These are phyloP conservation scores for Caradrina clavipalpis DNA, from an alignment of 2,888 invertebrate species.

Conservation along the genomic window DNA sequence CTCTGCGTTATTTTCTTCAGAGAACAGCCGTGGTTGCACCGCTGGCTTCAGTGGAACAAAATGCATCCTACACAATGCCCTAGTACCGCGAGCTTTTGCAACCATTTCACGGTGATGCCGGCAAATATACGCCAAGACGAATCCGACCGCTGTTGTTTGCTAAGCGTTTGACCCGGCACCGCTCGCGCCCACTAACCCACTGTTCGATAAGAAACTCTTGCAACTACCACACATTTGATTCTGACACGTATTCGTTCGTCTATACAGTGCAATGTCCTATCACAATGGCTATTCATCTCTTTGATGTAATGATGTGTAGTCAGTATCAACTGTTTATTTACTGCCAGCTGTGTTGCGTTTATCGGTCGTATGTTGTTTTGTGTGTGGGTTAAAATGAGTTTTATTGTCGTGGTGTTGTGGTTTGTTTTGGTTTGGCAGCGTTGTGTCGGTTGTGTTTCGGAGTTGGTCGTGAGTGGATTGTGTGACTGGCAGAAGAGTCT, in stretches of 20 bases:
- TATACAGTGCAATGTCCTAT: conserved; percentile 81
- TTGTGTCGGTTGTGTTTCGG: conserved; percentile 61
- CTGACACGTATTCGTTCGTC: conserved; percentile 73
- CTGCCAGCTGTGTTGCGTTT: conserved; percentile 73
- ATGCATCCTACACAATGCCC: conserved; percentile 74
- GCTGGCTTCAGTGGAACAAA: conserved; percentile 76
- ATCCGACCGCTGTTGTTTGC: conserved; percentile 82
- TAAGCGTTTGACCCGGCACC: conserved; percentile 87
- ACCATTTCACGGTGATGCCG: conserved; percentile 81
- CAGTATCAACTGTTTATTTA: conserved; percentile 90
- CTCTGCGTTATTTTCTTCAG: conserved; percentile 36
- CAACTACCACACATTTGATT: conserved; percentile 68
- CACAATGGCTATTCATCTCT: conserved; percentile 81
- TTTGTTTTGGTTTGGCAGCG: conserved; percentile 58
- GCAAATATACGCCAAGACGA: conserved; percentile 83
- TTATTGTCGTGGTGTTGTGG: conserved; percentile 60
- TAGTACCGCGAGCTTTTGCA: conserved; percentile 77
- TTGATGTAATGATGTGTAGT: conserved; percentile 89
- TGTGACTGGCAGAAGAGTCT: conserved; percentile 86
- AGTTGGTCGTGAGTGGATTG: conserved; percentile 69
- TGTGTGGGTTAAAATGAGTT: conserved; percentile 63
- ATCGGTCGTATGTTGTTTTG: conserved; percentile 70
- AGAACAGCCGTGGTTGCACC: conserved; percentile 66
- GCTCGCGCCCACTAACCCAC: conserved; percentile 88
- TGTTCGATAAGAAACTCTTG: conserved; percentile 79